Evolutionary conservation across 2,113 vertebrate genomes (phyloP).

Genomic region (Rhynchomys soricoides): DNA sequence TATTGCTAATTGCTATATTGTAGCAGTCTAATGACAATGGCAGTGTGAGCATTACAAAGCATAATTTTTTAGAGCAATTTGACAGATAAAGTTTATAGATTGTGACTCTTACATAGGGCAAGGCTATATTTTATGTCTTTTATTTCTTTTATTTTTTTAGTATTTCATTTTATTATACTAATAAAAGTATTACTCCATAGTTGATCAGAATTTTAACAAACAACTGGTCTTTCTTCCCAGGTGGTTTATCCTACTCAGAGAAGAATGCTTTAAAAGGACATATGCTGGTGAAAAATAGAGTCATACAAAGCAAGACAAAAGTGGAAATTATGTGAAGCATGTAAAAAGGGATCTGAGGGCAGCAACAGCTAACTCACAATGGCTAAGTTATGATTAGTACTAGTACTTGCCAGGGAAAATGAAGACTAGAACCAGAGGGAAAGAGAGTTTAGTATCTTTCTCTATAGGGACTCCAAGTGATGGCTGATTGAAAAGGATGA

Average conservation of each 20-base stretch:
- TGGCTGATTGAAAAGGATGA: not conserved
- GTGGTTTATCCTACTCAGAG: not conserved
- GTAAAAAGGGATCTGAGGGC: not conserved
- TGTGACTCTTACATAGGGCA: constrained; percentile 18
- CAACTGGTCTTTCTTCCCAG: not conserved
- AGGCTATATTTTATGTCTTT: constrained; percentile 21
- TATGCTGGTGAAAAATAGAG: not conserved
- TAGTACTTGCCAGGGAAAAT: not conserved
- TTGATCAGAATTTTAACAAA: constrained; percentile 23
- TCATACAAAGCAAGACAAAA: fast-evolving
- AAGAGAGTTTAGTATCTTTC: not conserved
- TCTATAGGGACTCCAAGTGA: too few species aligned
- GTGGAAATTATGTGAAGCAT: not conserved
- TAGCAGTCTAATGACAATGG: not conserved
- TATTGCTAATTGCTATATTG: not conserved
- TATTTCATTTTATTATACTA: constrained; percentile 53
- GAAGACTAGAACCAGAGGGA: not conserved
- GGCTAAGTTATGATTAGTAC: fast-evolving
- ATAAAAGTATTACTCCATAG: constrained; percentile 54
- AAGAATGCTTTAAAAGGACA: not conserved
- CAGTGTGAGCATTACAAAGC: not conserved
- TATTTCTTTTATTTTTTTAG: constrained; percentile 41
- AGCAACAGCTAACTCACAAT: not conserved
- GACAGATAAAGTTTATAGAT: constrained; percentile 3
- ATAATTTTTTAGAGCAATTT: not conserved